These are phyloP conservation scores for Ornithoptera alexandrae DNA, from an alignment of 2,888 invertebrate species.

Conservation along the genomic window DNA sequence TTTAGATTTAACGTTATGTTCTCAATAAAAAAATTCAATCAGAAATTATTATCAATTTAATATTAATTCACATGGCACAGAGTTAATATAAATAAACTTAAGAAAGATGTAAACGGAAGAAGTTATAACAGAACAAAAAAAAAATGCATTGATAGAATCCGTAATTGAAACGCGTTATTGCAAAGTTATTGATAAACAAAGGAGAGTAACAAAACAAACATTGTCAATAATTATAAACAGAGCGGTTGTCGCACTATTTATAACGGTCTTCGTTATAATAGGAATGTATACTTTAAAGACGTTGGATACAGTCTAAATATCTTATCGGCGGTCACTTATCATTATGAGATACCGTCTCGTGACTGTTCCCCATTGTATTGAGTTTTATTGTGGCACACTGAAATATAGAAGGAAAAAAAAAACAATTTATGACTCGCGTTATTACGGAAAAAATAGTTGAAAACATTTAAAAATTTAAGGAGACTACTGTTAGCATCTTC, in stretches of 20 bases:
- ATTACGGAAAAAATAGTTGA: too few species aligned
- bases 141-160: constrained; percentile 2
- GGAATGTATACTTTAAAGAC: constrained; percentile 5
- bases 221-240: constrained; percentile 15
- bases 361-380: constrained; percentile 8
- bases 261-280: constrained; percentile 6
- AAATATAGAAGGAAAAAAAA: neutral
- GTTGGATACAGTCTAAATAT: neutral
- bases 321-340: constrained; percentile 11
- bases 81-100: neutral
- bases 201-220: constrained; percentile 23
- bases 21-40: too few species aligned
- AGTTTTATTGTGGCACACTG: neutral
- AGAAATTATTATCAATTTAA: neutral
- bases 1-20: too few species aligned
- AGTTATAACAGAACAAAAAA: neutral
- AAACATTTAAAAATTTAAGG: too few species aligned
- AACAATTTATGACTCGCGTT: neutral
- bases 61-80: neutral
- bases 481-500: too few species aligned
- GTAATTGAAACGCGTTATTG: constrained; percentile 13
- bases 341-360: constrained; percentile 10
- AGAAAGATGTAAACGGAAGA: neutral
- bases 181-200: constrained; percentile 26
- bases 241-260: constrained; percentile 15